phyloP scores from a whole-genome alignment of 2,888 invertebrate genomes.

The Drosophila austrosaltans region DNA sequence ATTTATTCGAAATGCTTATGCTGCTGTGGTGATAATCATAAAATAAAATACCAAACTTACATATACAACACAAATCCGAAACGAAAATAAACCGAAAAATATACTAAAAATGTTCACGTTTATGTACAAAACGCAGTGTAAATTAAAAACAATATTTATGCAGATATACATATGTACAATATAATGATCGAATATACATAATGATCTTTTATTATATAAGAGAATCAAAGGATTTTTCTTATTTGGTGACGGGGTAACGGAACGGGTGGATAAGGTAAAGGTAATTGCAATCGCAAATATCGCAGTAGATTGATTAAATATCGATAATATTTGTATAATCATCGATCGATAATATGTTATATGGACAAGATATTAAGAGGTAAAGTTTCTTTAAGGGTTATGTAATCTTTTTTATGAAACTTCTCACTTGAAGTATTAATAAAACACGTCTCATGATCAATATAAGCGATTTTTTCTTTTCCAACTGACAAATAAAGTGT shows the following conservation, averaged over 20 bases:
- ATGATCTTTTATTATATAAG: background rate
- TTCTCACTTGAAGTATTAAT: too few species aligned
- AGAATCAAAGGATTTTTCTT: background rate
- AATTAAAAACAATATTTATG: constrained; percentile 43
- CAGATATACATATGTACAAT: constrained; percentile 26
- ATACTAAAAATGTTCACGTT: constrained; percentile 16
- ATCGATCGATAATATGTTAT: too few species aligned
- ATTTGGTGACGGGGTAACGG: background rate
- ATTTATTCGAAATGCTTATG: constrained; percentile 50
- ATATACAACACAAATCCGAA: constrained; percentile 32
- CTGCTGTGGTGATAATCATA: constrained; percentile 10
- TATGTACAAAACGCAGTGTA: constrained; percentile 32
- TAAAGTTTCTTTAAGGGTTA: too few species aligned
- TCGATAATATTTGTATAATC: too few species aligned
- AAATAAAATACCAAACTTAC: constrained; percentile 27
- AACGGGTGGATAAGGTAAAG: background rate
- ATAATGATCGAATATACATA: background rate
- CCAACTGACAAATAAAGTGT: background rate
- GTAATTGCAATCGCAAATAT: background rate
- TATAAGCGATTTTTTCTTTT: background rate
- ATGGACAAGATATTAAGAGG: too few species aligned
- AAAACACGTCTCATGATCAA: background rate
- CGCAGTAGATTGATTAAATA: background rate
- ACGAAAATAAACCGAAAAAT: constrained; percentile 45
- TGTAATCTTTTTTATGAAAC: too few species aligned